These are phyloP conservation scores for Amblyjoppa proteus DNA, from an alignment of 2,888 invertebrate genomes.

Conservation along the genomic window DNA sequence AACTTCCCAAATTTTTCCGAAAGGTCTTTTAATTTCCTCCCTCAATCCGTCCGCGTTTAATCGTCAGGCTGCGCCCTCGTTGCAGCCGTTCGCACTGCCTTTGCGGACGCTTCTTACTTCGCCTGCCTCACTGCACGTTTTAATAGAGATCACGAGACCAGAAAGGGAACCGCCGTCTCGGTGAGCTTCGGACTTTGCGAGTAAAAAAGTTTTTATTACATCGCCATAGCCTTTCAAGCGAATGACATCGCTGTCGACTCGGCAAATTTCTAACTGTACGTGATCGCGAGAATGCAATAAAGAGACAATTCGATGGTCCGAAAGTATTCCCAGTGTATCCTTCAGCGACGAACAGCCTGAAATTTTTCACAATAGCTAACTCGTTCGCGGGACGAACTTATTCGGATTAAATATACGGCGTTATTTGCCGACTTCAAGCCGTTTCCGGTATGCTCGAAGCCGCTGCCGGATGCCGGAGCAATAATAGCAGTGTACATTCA, in stretches of 20 bases:
- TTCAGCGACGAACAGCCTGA: slow-evolving; percentile 5
- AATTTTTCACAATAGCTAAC: not conserved
- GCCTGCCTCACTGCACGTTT: slow-evolving; percentile 30
- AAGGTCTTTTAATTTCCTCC: slow-evolving; percentile 12
- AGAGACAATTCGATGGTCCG: slow-evolving; percentile 7
- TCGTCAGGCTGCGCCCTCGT: slow-evolving; percentile 3
- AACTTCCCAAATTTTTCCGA: not conserved
- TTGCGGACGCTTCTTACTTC: not conserved
- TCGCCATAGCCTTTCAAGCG: slow-evolving; percentile 9
- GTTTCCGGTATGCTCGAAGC: not conserved
- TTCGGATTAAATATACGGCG: not conserved
- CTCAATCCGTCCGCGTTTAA: not conserved
- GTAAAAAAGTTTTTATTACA: slow-evolving; percentile 45
- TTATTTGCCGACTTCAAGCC: not conserved
- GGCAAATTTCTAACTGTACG: slow-evolving; percentile 9
- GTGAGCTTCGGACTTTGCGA: slow-evolving; percentile 34
- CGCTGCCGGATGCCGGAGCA: not conserved
- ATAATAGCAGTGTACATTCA: not conserved
- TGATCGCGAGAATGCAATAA: slow-evolving; percentile 31
- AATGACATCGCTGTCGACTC: slow-evolving; percentile 36
- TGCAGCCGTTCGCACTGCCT: not conserved
- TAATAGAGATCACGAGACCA: slow-evolving; percentile 26
- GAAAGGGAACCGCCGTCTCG: slow-evolving; percentile 13
- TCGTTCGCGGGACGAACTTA: not conserved
- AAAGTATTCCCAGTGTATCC: not conserved